Conservation (phyloP, 2,113 vertebrate species). For the Chunga burmeisteri region DNA sequence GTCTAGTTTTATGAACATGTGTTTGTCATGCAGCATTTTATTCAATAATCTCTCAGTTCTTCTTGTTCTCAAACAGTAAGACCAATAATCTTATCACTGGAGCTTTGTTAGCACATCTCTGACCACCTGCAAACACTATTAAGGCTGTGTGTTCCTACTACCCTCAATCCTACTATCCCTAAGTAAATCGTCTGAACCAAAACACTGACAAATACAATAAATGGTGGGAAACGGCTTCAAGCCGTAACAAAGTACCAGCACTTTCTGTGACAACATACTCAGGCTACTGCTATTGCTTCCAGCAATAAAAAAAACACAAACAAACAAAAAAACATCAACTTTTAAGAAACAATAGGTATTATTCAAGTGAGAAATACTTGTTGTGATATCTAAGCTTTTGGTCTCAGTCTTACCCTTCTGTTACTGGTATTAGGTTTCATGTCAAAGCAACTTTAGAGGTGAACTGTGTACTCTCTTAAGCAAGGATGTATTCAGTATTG, state of each 20-base stretch:
- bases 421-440: not conserved
- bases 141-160: not conserved
- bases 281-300: not conserved
- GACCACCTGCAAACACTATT: not conserved
- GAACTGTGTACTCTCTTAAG: not conserved
- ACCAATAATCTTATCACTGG: not conserved
- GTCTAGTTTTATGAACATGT: not conserved
- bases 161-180: not conserved
- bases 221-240: not conserved
- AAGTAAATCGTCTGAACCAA: not conserved
- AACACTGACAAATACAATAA: conserved; percentile 10
- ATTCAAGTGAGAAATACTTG: not conserved
- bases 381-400: not conserved
- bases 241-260: not conserved
- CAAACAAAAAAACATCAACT: not conserved
- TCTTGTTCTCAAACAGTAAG: not conserved
- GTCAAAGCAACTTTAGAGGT: not conserved
- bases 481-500: not conserved
- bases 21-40: not conserved
- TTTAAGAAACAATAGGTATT: not conserved
- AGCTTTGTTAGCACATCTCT: not conserved
- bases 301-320: not conserved
- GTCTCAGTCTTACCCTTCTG: not conserved
- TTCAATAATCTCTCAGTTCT: not conserved
- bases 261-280: not conserved